These are phyloP conservation scores for Aphelinus certus DNA, from an alignment of 1,140 invertebrate species.

Conservation along the genomic window DNA sequence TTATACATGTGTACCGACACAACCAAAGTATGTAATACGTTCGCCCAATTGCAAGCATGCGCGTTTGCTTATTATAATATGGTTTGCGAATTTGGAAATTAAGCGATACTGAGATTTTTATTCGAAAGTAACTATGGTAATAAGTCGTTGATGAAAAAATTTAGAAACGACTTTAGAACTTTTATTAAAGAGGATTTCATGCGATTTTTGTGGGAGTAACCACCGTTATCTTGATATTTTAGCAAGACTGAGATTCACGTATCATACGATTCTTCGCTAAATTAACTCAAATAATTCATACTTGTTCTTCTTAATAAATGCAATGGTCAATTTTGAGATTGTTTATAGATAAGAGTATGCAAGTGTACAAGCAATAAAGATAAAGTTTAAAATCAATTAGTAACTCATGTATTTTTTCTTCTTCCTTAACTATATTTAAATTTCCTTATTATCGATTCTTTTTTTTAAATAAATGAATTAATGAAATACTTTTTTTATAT, in stretches of 20 bases:
- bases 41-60: conserved; percentile 13
- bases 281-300: conserved; percentile 15
- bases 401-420: conserved; percentile 10
- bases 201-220: conserved; percentile 24
- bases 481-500: too few species aligned
- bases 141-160: neutral
- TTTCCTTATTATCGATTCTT: neutral
- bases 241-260: conserved; percentile 39
- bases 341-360: conserved; percentile 30
- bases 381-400: conserved; percentile 36
- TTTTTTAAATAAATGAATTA: too few species aligned
- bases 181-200: conserved; percentile 16
- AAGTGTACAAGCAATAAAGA: conserved; percentile 48
- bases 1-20: conserved; percentile 50
- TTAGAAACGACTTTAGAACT: conserved; percentile 33
- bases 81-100: conserved; percentile 5
- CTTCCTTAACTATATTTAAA: conserved; percentile 33
- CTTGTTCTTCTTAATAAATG: conserved; percentile 26
- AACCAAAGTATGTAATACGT: conserved; percentile 61
- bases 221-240: conserved; percentile 26
- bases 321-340: conserved; percentile 27
- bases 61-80: conserved; percentile 22
- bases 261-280: conserved; percentile 19
- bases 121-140: neutral
- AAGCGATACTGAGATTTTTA: conserved; percentile 35